Base-by-base conservation (phyloP, 1,140 invertebrate genomes). In the Augochlora pura region DNA sequence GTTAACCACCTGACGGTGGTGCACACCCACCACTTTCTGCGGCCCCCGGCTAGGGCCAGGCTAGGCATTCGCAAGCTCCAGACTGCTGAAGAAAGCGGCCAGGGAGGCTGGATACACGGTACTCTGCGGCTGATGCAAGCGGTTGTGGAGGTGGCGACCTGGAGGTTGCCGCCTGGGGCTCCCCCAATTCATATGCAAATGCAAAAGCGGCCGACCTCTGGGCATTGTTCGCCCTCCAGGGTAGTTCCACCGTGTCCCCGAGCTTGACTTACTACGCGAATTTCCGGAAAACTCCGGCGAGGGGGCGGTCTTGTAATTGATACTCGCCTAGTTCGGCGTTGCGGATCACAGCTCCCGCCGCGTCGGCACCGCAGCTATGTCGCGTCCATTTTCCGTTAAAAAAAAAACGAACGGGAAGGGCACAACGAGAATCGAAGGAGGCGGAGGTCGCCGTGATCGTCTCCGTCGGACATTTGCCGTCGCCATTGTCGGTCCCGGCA, bases 131-230 rank as follows among this genome's bases (percentile, higher is more conserved):
- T 54, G 59, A 32, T 52, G 71, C 52, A 49, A 73, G 16, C 32
- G 70, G 69, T 64, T 32, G 72, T 23, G 62, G 69, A 81, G 67
- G 74, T 57, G 54, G 54, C 63, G 73, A 80, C 65, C 73, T 79
- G 57, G 57, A 14, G 75, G 54, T 52, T 68, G 59, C 62, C 52
- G 23, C 63, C 39, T 66, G 78, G 27, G 49, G 74, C 79, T 77
- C 69, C 68, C 32, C 71, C 91, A 89, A 93, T 93, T 93, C 91
- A 92, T 91, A 93, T 93, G 92, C 92, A 93, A 93, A 93, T 93
- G 89, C 59, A 85, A 90, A 91, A 90, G 89, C 87, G 84, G 78
- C 88, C 87, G 85, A 88, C 80, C 77, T 78, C 65, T 75, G 77
- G 57, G 85, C 88, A 93, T 92, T 93, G 91, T 93, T 92, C 91